Evolutionary conservation across 1,140 invertebrate species (phyloP), one percentile per base, ranked within the genome.

Genomic region (Aphidius gifuensis): DNA sequence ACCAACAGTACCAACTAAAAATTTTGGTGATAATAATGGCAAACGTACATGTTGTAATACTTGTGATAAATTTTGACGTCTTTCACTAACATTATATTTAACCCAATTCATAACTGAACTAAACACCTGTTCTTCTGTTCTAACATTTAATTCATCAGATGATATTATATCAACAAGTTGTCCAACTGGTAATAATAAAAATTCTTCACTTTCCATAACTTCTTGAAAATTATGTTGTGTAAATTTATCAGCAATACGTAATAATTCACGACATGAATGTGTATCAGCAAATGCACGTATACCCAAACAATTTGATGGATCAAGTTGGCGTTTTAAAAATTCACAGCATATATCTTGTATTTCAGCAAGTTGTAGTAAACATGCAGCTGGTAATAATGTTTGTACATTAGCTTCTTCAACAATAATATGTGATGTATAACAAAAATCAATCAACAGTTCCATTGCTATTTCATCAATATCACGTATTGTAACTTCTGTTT

Each of bases 231-330:
- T 96, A 78, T 98, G 94, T 73, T 98, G 95, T 2, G 97, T 98
- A 79, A 97, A 99, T 83, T 98, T 98, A 74, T 99, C 96, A 5
- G 96, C 96, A 70, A 97, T 96, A 53, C 94, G 83, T 9, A 98
- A 81, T 23, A 99, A 85, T 74, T 98, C 96, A 23, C 95, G 86
- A 77, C 97, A 99, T 5, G 96, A 95, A 81, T 99, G 96, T 16
- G 96, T 98, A 82, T 98, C 96, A 46, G 97, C 97, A 84, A 99
- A 99, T n/a, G 96, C 95, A 65, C 96, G 84, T 66, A 99, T 99
- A 42, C 96, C 97, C 50, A 99, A 83, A 80, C 96, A 98, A 83
- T 99, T 99, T 49, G 94, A 94, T 40, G 97, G 96, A 82, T 99
- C 96, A 44, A 99, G 83, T 78, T 99, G 96, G 46, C 94, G 84